Percentiles rank a stretch among this genome's conserved stretches.
These are phyloP conservation scores for Threskiornis aethiopicus DNA, from an alignment of 2,797 vertebrate species.

Conservation along the genomic window DNA sequence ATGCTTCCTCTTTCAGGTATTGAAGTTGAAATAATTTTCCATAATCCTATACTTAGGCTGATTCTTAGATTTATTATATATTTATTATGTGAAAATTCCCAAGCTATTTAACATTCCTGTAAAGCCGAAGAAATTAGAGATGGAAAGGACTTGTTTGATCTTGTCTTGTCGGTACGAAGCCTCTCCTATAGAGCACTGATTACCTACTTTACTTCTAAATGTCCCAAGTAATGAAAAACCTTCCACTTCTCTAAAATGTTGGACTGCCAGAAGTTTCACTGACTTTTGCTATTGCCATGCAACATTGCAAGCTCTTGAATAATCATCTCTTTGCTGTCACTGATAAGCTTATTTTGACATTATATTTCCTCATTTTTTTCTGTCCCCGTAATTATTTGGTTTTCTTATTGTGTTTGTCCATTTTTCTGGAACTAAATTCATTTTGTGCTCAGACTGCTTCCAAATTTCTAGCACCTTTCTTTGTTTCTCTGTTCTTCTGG, in stretches of 20 bases:
- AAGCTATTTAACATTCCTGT: constrained; percentile 71
- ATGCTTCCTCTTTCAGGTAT: constrained; percentile 72
- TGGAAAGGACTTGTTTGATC: constrained; percentile 48
- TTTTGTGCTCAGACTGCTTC: background rate
- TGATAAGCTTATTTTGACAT: background rate
- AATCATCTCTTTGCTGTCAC: background rate
- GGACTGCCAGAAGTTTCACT: background rate
- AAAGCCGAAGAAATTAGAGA: constrained; percentile 46
- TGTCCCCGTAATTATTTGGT: background rate
- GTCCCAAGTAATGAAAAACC: background rate
- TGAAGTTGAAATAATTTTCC: constrained; percentile 68
- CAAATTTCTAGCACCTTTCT: constrained; percentile 32
- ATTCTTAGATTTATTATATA: constrained; percentile 69
- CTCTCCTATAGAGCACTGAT: background rate
- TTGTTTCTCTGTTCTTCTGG: constrained; percentile 6
- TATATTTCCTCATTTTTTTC: background rate
- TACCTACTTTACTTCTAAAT: background rate
- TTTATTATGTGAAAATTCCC: constrained; percentile 63
- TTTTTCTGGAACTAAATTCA: background rate
- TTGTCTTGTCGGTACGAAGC: background rate
- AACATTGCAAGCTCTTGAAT: background rate
- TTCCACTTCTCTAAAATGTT: background rate
- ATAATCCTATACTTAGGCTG: constrained; percentile 68
- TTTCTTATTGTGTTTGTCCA: constrained; percentile 1
- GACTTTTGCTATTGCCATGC: background rate